A percentile compares a stretch with the other conserved stretches of the same genome.
Conservation (phyloP, 2,113 vertebrate species). For the Cynoglossus semilaevis region DNA sequence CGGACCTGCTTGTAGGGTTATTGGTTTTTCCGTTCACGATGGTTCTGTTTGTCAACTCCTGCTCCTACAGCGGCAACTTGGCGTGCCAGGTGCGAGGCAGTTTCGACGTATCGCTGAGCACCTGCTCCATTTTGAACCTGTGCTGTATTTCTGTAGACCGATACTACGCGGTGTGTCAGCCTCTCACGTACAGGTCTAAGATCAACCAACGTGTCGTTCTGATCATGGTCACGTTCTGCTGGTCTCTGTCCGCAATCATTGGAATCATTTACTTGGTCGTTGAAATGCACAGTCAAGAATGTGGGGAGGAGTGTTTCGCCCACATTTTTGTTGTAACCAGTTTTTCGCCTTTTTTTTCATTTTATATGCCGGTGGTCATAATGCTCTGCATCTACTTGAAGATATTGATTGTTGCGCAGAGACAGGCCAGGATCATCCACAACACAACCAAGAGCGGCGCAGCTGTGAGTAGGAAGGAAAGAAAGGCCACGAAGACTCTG, state of each 20-base stretch:
- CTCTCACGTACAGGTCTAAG: slow-evolving; percentile 16
- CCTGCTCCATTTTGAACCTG: not conserved
- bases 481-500: slow-evolving; percentile 21
- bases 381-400: slow-evolving; percentile 37
- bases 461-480: slow-evolving; percentile 10
- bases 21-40: not conserved
- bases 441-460: slow-evolving; percentile 10
- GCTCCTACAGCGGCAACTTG: too few relatives aligned
- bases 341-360: slow-evolving; percentile 5
- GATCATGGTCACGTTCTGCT: slow-evolving; percentile 21
- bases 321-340: not conserved
- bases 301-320: slow-evolving; percentile 15
- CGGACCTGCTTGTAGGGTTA: slow-evolving; percentile 17
- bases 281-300: not conserved
- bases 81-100: slow-evolving; percentile 9
- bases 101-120: not conserved
- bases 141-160: slow-evolving; percentile 34
- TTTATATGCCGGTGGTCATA: slow-evolving; percentile 27
- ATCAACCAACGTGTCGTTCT: not conserved
- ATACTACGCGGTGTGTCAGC: slow-evolving; percentile 38
- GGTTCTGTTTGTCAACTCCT: not conserved
- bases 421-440: slow-evolving; percentile 29
- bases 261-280: not conserved
- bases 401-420: slow-evolving; percentile 35
- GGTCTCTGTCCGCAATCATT: not conserved